Evolutionary conservation across 1,140 invertebrate genomes (phyloP).

Genomic region (Holcopasites calliopsidis): DNA sequence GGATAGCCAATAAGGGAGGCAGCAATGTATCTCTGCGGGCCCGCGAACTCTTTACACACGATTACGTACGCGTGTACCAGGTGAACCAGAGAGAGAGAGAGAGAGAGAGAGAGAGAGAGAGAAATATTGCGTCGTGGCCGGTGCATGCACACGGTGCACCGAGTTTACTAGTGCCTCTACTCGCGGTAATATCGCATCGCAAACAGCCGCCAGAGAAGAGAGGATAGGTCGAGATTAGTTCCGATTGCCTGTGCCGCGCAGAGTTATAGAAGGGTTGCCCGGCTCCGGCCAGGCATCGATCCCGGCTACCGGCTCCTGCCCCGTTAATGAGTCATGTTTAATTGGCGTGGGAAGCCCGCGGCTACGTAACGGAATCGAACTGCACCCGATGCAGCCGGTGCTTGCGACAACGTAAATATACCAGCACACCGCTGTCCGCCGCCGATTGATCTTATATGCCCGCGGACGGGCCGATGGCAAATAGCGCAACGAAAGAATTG

Average conservation of each 20-base stretch:
- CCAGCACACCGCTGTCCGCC: not conserved
- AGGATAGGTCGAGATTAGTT: conserved; percentile 74
- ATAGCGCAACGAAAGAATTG: conserved; percentile 23
- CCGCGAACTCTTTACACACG: conserved; percentile 37
- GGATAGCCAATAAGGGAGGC: not conserved
- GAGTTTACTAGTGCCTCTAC: too few relatives aligned
- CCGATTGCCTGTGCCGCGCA: conserved; percentile 72
- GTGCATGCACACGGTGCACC: conserved; percentile 36
- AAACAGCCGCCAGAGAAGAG: conserved; percentile 51
- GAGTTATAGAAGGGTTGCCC: conserved; percentile 72
- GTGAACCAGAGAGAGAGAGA: not conserved
- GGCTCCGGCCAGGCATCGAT: conserved; percentile 70
- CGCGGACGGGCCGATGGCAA: conserved; percentile 4
- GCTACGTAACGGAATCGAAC: conserved; percentile 76
- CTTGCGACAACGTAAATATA: conserved; percentile 34
- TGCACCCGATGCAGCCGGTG: conserved; percentile 56
- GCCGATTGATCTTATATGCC: conserved; percentile 3
- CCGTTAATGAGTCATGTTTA: conserved; percentile 81
- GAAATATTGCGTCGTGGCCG: conserved; percentile 50
- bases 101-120: not conserved
- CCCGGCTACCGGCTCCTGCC: conserved; percentile 70
- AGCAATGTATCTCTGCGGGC: not conserved
- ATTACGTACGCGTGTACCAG: conserved; percentile 33
- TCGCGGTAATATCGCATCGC: conserved; percentile 60
- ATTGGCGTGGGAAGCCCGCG: conserved; percentile 79